Conservation (phyloP, 2,113 vertebrate genomes). For the Melanotaenia duboulayi region DNA sequence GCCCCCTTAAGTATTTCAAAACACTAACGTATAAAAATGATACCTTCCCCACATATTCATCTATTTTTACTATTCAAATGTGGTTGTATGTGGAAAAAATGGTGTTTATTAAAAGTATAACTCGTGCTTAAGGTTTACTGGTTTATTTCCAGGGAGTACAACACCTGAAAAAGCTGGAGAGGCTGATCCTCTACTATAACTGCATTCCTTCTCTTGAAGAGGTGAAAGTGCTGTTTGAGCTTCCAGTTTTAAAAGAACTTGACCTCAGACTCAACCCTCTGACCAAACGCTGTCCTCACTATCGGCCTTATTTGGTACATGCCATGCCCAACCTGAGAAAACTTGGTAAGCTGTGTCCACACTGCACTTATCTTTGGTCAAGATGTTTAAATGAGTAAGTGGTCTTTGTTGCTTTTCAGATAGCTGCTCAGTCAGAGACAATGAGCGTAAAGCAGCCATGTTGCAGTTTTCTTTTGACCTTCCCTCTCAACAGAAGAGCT, state of each 20-base stretch:
- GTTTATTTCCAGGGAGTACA: slow-evolving; percentile 79
- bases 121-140: neutral
- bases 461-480: slow-evolving; percentile 80
- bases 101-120: neutral
- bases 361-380: neutral
- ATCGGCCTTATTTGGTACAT: slow-evolving; percentile 82
- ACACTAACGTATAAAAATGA: too few species aligned
- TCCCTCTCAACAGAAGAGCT: slow-evolving; percentile 46
- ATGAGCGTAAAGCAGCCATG: slow-evolving; percentile 79
- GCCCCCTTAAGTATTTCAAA: too few species aligned
- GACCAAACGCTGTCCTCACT: slow-evolving; percentile 76
- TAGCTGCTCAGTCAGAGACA: slow-evolving; percentile 80
- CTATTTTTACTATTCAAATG: too few species aligned
- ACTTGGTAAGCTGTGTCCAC: slow-evolving; percentile 72
- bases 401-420: slow-evolving; percentile 61
- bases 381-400: neutral
- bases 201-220: slow-evolving; percentile 82
- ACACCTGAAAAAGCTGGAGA: slow-evolving; percentile 81
- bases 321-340: slow-evolving; percentile 80
- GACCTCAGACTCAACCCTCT: slow-evolving; percentile 87
- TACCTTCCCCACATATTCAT: too few species aligned
- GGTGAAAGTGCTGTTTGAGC: slow-evolving; percentile 75
- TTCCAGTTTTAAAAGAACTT: slow-evolving; percentile 78
- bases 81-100: too few species aligned
- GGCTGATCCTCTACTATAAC: slow-evolving; percentile 87